These are phyloP conservation scores for Myiozetetes cayanensis DNA, from an alignment of 2,113 vertebrate genomes.

Conservation along the genomic window DNA sequence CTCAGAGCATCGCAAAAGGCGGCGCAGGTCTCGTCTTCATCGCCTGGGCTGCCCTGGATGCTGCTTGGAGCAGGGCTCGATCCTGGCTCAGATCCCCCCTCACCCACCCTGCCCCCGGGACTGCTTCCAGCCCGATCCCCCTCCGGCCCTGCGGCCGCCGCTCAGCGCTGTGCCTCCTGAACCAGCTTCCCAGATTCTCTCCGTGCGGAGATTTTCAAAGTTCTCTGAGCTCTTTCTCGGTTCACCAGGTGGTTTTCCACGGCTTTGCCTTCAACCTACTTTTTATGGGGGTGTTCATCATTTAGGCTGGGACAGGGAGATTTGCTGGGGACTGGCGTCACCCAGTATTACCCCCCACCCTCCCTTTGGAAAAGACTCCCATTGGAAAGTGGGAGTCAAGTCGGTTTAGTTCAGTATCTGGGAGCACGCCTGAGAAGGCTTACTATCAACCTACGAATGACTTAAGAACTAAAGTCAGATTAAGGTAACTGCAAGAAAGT, in stretches of 20 bases:
- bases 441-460: neutral
- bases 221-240: neutral
- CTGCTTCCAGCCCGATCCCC: neutral
- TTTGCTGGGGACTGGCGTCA: neutral
- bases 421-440: neutral
- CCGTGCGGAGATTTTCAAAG: neutral
- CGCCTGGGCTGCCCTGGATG: accelerated
- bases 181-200: neutral
- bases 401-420: neutral
- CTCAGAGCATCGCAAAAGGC: no score
- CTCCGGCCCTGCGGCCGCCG: accelerated
- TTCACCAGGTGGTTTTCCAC: neutral
- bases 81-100: neutral
- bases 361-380: neutral
- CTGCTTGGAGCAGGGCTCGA: neutral
- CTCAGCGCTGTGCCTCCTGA: accelerated
- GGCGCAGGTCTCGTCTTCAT: neutral
- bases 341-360: neutral
- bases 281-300: neutral
- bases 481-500: neutral
- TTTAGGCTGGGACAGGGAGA: accelerated
- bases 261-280: neutral
- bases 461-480: neutral
- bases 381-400: neutral
- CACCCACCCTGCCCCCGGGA: neutral